Conservation (phyloP, 2,888 invertebrate species). For the Drosophila austrosaltans region DNA sequence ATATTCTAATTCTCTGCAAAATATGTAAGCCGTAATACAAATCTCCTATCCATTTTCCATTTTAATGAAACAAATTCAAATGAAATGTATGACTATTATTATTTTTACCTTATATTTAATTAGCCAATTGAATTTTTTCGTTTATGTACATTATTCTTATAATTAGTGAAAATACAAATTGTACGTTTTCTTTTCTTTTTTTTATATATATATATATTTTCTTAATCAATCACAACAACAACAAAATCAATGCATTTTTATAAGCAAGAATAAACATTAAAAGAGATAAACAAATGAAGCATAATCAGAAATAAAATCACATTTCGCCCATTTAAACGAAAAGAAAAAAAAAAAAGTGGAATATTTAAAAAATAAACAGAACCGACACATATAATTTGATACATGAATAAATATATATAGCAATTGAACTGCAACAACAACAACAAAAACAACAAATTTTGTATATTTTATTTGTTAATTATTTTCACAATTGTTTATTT, state of each 20-base stretch:
- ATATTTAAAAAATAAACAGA: slow-evolving; percentile 35
- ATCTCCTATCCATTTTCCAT: slow-evolving; percentile 27
- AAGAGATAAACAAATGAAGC: slow-evolving; percentile 38
- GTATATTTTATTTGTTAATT: background rate
- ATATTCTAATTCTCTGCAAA: slow-evolving; percentile 34
- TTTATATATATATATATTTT: slow-evolving; percentile 28
- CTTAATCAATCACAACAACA: slow-evolving; percentile 15
- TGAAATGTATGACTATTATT: slow-evolving; percentile 41
- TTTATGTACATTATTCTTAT: slow-evolving; percentile 41
- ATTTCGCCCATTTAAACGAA: slow-evolving; percentile 49
- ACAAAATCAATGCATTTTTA: slow-evolving; percentile 57
- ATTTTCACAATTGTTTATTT: background rate
- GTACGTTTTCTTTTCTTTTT: slow-evolving; percentile 8
- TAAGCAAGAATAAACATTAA: background rate
- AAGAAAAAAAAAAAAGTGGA: slow-evolving; percentile 51
- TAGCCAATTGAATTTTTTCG: slow-evolving; percentile 65
- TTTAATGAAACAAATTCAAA: slow-evolving; percentile 21
- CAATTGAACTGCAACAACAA: background rate
- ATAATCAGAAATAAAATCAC: slow-evolving; percentile 11
- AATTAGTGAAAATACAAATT: slow-evolving; percentile 53
- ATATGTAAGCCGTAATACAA: slow-evolving; percentile 18
- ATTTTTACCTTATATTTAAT: slow-evolving; percentile 63
- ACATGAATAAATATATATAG: slow-evolving; percentile 49
- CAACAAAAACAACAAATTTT: background rate
- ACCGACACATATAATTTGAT: slow-evolving; percentile 39